phyloP scores from a whole-genome alignment of 2,797 vertebrate genomes.

The Rhinichthys osculus region DNA sequence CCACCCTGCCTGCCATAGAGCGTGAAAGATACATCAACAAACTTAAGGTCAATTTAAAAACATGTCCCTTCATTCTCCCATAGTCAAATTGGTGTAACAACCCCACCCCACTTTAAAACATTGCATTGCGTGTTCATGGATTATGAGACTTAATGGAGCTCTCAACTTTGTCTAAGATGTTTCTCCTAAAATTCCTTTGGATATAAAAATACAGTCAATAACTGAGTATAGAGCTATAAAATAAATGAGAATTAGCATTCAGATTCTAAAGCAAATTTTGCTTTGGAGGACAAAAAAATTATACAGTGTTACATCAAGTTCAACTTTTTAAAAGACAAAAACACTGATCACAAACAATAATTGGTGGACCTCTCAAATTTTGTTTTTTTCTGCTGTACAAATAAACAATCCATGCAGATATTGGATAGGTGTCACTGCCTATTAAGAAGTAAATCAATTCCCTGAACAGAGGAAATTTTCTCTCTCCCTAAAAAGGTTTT shows the following conservation, averaged over 20 bases:
- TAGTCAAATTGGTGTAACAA: too few species aligned
- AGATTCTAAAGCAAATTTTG: neutral
- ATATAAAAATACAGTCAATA: neutral
- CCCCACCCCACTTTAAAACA: neutral
- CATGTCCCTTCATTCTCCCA: too few species aligned
- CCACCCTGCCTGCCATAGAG: too few species aligned
- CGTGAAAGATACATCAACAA: too few species aligned
- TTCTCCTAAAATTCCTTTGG: neutral
- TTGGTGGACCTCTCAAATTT: neutral
- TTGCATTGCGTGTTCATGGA: neutral
- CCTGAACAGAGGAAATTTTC: neutral
- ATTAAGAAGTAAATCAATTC: slow-evolving; percentile 1
- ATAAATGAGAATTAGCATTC: neutral
- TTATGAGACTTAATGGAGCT: neutral
- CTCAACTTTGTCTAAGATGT: neutral
- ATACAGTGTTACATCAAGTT: neutral
- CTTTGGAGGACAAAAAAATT: neutral
- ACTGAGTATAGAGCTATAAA: neutral
- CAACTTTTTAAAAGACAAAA: neutral
- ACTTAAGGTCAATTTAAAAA: too few species aligned
- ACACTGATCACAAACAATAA: neutral
- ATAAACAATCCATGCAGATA: neutral
- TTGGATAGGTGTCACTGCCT: neutral
- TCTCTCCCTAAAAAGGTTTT: neutral
- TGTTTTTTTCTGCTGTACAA: neutral